Conservation (phyloP, 2,113 vertebrate genomes). For the Catharus bicknelli region DNA sequence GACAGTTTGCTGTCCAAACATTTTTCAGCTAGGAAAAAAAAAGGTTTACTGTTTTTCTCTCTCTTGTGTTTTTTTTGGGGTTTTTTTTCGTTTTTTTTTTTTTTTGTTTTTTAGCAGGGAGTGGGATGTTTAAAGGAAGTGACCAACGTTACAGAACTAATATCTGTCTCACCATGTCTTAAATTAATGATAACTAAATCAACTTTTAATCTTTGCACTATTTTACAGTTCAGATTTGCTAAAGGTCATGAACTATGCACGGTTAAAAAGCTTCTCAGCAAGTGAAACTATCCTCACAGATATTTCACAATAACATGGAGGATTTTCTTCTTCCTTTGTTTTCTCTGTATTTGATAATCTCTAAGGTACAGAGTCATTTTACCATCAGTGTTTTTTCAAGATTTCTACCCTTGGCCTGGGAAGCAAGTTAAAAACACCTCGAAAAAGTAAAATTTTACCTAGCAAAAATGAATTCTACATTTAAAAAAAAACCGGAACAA, state of each 20-base stretch:
- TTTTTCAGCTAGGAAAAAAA: neutral
- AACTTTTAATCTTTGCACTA: neutral
- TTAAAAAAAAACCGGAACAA: neutral
- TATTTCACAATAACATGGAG: constrained; percentile 24
- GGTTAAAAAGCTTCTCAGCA: neutral
- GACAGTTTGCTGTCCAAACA: neutral
- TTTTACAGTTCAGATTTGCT: neutral
- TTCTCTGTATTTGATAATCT: neutral
- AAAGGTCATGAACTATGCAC: neutral
- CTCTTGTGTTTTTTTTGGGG: no score
- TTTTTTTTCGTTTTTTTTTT: neutral
- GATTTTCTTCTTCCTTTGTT: neutral
- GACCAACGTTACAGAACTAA: neutral
- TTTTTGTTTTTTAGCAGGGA: neutral
- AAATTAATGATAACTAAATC: neutral
- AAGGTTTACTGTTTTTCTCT: neutral
- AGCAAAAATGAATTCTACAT: neutral
- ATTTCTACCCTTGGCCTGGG: neutral
- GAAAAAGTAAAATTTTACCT: neutral
- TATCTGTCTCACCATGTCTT: neutral
- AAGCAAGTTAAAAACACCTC: neutral
- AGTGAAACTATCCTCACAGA: neutral
- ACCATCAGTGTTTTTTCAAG: neutral
- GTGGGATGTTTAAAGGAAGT: neutral
- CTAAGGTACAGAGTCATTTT: neutral